Evolutionary conservation across 2,113 vertebrate species (phyloP).

Genomic region (Vulpes ferrilata): DNA sequence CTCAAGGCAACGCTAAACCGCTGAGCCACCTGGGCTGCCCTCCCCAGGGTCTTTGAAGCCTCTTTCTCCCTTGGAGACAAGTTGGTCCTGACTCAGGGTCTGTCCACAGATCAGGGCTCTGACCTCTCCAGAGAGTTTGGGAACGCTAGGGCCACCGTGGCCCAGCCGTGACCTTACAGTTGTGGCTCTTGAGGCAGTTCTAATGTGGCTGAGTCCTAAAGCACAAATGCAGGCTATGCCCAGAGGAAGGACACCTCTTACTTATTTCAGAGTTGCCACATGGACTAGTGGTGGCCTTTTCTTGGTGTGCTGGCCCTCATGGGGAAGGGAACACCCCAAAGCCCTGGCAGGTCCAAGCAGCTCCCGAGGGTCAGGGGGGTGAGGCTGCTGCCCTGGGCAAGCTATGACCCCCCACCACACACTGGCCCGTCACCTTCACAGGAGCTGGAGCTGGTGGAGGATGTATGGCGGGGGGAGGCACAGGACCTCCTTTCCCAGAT

Average conservation of each 20-base stretch:
- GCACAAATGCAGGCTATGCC: not conserved
- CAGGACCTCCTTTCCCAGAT: constrained; percentile 96
- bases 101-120: not conserved
- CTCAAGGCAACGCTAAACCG: too few relatives aligned
- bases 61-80: not conserved
- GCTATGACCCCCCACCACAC: not conserved
- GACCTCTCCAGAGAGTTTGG: not conserved
- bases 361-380: rapidly evolving
- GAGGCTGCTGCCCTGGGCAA: not conserved
- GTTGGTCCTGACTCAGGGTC: not conserved
- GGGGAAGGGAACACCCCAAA: not conserved
- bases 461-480: constrained; percentile 95
- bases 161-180: too few relatives aligned
- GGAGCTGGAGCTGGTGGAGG: constrained; percentile 96
- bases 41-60: not conserved
- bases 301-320: rapidly evolving
- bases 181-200: not conserved
- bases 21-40: too few relatives aligned
- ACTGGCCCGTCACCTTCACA: constrained; percentile 34
- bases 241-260: not conserved
- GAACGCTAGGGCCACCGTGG: rapidly evolving
- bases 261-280: rapidly evolving
- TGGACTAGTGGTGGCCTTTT: too few relatives aligned
- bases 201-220: not conserved
- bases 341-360: not conserved